These are phyloP conservation scores for Colossoma macropomum DNA, from an alignment of 2,113 vertebrate genomes.

Conservation along the genomic window DNA sequence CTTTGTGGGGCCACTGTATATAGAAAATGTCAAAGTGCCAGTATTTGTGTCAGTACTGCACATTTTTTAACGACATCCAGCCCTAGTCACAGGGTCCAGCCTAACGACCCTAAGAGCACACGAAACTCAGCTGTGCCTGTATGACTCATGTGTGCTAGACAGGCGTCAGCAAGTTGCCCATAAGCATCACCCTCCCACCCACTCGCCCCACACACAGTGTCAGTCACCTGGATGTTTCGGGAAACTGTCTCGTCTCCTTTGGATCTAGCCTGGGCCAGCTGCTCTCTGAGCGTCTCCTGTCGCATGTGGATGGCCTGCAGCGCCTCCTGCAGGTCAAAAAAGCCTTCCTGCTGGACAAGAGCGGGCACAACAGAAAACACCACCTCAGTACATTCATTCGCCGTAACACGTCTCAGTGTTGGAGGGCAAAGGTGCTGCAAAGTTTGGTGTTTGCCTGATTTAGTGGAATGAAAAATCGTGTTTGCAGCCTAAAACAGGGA, in stretches of 20 bases:
- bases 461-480: too few species aligned
- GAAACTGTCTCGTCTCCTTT: slow-evolving; percentile 80
- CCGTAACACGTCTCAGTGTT: background rate
- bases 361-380: background rate
- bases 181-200: slow-evolving; percentile 39
- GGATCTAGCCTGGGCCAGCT: slow-evolving; percentile 78
- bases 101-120: background rate
- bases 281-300: slow-evolving; percentile 76
- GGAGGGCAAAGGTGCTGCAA: background rate
- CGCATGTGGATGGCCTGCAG: slow-evolving; percentile 81
- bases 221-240: slow-evolving; percentile 81
- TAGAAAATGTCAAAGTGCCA: too few species aligned
- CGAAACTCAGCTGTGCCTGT: background rate
- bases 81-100: background rate
- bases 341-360: slow-evolving; percentile 77
- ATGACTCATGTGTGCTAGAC: slow-evolving; percentile 15
- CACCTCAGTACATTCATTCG: background rate
- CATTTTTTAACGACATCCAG: background rate
- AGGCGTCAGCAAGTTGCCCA: slow-evolving; percentile 27
- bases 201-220: slow-evolving; percentile 33
- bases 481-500: too few species aligned
- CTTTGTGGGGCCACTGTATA: too few species aligned
- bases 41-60: background rate
- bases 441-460: background rate
- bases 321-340: slow-evolving; percentile 85